These are phyloP conservation scores for Phalacrocorax aristotelis DNA, from an alignment of 2,113 vertebrate species.

Conservation along the genomic window DNA sequence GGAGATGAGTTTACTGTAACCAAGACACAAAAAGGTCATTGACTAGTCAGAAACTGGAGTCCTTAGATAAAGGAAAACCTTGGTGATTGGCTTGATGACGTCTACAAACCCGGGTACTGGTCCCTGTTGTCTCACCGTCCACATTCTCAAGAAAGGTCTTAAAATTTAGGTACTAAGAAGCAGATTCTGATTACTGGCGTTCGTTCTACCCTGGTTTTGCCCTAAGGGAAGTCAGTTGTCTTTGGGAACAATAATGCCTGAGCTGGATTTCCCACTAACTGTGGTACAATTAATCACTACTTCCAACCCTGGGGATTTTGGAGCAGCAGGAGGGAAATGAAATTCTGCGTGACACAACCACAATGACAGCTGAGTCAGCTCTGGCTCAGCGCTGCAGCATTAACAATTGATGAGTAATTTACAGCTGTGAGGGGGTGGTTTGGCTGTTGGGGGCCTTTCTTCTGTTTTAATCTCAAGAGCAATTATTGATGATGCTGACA, in stretches of 20 bases:
- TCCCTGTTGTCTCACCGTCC: background rate
- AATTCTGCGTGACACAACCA: slow-evolving; percentile 37
- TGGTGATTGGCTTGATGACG: background rate
- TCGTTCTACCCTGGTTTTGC: background rate
- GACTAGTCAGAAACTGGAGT: background rate
- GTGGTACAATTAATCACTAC: background rate
- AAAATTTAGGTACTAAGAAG: background rate
- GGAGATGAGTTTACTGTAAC: background rate
- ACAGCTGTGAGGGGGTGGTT: slow-evolving; percentile 74
- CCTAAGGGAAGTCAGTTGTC: background rate
- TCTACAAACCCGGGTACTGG: background rate
- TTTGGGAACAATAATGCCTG: background rate
- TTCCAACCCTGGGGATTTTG: background rate
- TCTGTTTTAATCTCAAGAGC: slow-evolving; percentile 50
- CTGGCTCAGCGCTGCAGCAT: slow-evolving; percentile 42
- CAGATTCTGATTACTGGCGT: background rate
- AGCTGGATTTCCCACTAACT: background rate
- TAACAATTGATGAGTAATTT: slow-evolving; percentile 76
- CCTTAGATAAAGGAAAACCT: background rate
- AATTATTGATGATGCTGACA: slow-evolving; percentile 45
- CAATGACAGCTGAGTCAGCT: slow-evolving; percentile 74
- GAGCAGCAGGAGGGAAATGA: slow-evolving; percentile 62
- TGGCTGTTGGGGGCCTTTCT: slow-evolving; percentile 50
- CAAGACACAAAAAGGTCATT: background rate
- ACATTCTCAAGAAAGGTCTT: background rate